phyloP scores from a whole-genome alignment of 2,888 invertebrate genomes.

The Nasonia oneida region DNA sequence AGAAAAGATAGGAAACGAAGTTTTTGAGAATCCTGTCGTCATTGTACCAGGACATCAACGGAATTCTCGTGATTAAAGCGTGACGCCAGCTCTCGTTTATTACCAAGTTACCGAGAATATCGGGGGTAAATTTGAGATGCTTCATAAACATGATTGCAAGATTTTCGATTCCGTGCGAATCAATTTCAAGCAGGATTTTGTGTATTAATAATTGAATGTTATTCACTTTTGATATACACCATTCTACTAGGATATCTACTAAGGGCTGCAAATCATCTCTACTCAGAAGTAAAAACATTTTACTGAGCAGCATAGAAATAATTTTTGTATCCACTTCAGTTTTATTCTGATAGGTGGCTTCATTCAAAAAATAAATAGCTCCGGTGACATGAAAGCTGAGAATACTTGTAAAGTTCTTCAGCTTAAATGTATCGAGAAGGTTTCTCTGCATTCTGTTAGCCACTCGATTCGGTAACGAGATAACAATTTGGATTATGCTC shows the following conservation, averaged over 20 bases:
- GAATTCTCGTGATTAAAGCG: conserved; percentile 83
- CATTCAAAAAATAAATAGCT: conserved; percentile 83
- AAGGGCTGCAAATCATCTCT: conserved; percentile 80
- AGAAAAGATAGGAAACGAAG: conserved; percentile 83
- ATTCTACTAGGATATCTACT: conserved; percentile 81
- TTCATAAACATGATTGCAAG: conserved; percentile 82
- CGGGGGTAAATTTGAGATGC: conserved; percentile 77
- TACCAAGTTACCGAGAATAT: conserved; percentile 80
- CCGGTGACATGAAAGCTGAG: conserved; percentile 83
- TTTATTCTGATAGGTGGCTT: conserved; percentile 74
- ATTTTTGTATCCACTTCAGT: conserved; percentile 78
- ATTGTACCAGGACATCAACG: conserved; percentile 80
- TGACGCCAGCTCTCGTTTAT: conserved; percentile 82
- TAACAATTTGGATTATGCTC: conserved; percentile 82
- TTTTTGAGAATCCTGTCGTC: conserved; percentile 82
- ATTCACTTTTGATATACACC: conserved; percentile 72
- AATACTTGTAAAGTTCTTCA: conserved; percentile 82
- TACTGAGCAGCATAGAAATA: conserved; percentile 83
- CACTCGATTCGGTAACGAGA: conserved; percentile 86
- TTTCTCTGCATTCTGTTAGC: conserved; percentile 84
- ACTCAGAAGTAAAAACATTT: conserved; percentile 82
- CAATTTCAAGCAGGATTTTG: conserved; percentile 81
- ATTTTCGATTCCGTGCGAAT: conserved; percentile 82
- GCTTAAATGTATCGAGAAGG: conserved; percentile 82
- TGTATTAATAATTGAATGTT: conserved; percentile 74